Evolutionary conservation across 2,113 vertebrate genomes (phyloP).

Genomic region (Conger conger): DNA sequence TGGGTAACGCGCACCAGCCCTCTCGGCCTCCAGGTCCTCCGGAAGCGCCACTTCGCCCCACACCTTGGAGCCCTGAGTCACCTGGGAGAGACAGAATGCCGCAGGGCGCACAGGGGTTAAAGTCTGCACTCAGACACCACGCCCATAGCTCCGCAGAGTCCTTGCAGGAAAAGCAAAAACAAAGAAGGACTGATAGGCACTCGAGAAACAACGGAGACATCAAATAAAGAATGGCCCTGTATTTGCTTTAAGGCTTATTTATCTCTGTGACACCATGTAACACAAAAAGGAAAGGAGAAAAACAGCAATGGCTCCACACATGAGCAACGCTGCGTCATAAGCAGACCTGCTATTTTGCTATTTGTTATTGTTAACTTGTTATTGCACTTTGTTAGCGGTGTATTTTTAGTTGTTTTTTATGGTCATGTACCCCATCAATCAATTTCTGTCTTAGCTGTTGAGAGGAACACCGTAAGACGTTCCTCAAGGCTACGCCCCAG

Average conservation of each 20-base stretch:
- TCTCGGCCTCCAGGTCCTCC: conserved; percentile 66
- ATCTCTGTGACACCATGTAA: neutral
- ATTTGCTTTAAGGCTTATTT: neutral
- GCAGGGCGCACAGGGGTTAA: conserved; percentile 51
- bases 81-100: conserved; percentile 45
- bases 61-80: conserved; percentile 70
- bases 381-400: neutral
- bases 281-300: neutral
- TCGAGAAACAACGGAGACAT: neutral
- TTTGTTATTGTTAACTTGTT: no score
- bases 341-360: neutral
- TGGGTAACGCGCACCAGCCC: conserved; percentile 51
- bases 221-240: neutral
- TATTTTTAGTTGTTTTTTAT: neutral
- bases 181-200: conserved; percentile 22
- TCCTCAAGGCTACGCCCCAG: neutral
- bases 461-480: conserved; percentile 1
- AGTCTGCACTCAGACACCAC: conserved; percentile 23
- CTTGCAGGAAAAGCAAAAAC: conserved; percentile 45
- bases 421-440: neutral
- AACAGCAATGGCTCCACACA: neutral
- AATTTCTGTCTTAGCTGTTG: neutral
- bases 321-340: neutral
- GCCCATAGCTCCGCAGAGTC: conserved; percentile 39
- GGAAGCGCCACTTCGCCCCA: conserved; percentile 71